Conservation (phyloP, 2,113 vertebrate species). For the Petromus typicus region DNA sequence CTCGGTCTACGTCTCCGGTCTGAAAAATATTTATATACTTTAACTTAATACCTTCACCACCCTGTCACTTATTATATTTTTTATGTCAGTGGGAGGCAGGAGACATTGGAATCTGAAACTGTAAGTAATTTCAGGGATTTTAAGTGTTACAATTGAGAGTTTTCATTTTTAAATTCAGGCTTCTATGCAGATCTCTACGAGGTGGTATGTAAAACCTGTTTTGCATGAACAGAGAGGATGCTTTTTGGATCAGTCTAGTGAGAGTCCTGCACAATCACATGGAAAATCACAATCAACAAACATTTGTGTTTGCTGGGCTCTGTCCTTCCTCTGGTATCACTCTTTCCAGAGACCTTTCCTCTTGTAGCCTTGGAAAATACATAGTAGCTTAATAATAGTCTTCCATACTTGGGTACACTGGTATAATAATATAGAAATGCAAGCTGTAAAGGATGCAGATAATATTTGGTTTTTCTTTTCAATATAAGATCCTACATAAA, state of each 20-base stretch:
- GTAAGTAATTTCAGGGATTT: neutral
- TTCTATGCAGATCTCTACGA: neutral
- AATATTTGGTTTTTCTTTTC: neutral
- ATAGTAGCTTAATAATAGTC: neutral
- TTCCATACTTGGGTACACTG: neutral
- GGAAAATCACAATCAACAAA: neutral
- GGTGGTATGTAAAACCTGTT: neutral
- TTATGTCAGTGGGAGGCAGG: neutral
- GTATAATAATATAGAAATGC: neutral
- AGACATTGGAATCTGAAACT: neutral
- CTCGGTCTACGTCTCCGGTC: neutral
- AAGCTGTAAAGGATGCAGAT: neutral
- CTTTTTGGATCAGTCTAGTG: neutral
- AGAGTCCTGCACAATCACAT: neutral
- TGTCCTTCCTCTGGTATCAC: neutral
- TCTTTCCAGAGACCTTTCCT: neutral
- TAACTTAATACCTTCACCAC: neutral
- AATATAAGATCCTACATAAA: neutral
- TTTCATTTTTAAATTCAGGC: neutral
- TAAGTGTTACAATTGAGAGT: neutral
- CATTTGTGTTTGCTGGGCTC: neutral
- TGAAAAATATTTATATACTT: neutral
- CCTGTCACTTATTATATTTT: neutral
- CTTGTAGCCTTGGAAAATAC: neutral
- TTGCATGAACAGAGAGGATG: neutral